phyloP scores from a whole-genome alignment of 2,113 vertebrate genomes.

The Pyrgilauda ruficollis region DNA sequence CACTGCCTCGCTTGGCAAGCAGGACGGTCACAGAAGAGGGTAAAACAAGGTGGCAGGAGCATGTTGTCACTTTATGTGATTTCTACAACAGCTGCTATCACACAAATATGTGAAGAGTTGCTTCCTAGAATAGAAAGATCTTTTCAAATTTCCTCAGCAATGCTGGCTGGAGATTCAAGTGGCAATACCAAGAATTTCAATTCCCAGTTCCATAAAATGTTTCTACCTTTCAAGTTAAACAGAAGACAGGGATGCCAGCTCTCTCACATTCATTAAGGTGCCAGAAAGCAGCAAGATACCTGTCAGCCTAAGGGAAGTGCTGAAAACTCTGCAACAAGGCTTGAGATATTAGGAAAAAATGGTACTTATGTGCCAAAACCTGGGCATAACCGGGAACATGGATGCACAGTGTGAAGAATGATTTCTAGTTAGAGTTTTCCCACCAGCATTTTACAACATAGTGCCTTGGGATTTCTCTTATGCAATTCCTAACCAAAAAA shows the following conservation, averaged over 20 bases:
- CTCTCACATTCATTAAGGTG: neutral
- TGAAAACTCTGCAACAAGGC: neutral
- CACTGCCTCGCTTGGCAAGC: neutral
- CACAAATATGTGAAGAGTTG: neutral
- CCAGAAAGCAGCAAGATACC: neutral
- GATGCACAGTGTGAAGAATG: neutral
- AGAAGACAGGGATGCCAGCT: neutral
- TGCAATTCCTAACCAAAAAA: neutral
- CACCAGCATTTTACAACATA: neutral
- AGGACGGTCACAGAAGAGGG: neutral
- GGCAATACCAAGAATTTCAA: neutral
- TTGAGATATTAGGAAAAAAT: neutral
- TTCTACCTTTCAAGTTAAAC: neutral
- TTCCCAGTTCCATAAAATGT: neutral
- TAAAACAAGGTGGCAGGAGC: neutral
- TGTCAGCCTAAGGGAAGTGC: neutral
- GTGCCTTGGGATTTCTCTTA: neutral
- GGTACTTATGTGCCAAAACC: neutral
- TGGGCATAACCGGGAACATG: neutral
- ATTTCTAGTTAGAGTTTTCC: neutral
- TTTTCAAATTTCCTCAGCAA: neutral
- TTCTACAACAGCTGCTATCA: neutral
- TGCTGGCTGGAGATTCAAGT: neutral
- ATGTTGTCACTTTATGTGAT: neutral
- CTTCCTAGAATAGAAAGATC: constrained; percentile 6